phyloP scores from a whole-genome alignment of 2,888 invertebrate genomes.

The Lycocerus yunnanus region DNA sequence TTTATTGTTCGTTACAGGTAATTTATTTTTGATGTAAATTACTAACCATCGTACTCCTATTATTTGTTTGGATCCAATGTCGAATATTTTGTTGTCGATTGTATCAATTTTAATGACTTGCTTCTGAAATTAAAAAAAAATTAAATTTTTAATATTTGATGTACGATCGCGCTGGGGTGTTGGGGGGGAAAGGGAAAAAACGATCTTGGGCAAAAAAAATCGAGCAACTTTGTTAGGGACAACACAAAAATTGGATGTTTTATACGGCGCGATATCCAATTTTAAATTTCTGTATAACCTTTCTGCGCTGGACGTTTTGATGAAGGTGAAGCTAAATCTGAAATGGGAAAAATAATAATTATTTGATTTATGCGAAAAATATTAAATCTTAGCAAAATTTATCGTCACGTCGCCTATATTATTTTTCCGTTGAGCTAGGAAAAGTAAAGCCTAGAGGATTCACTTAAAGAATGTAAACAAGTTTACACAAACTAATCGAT shows the following conservation, averaged over 20 bases:
- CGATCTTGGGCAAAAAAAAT: neutral
- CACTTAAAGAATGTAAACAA: conserved; percentile 5
- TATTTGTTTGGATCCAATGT: neutral
- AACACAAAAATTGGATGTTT: neutral
- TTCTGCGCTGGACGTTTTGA: neutral
- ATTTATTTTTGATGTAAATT: neutral
- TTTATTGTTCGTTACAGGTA: neutral
- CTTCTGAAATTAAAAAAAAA: neutral
- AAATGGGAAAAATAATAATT: neutral
- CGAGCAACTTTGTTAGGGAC: neutral
- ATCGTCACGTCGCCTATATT: neutral
- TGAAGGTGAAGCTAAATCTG: neutral
- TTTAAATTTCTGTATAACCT: neutral
- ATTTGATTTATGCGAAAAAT: neutral
- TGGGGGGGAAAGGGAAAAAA: neutral
- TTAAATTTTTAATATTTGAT: neutral
- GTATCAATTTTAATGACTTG: neutral
- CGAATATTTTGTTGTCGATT: neutral
- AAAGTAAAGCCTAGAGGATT: neutral
- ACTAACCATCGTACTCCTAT: too few relatives aligned
- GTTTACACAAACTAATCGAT: conserved; percentile 2
- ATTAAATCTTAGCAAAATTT: neutral
- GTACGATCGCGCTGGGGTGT: neutral
- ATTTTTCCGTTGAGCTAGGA: neutral
- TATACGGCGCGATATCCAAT: neutral